Evolutionary conservation across 2,888 invertebrate species (phyloP).

Genomic region (Odontothrips loti): DNA sequence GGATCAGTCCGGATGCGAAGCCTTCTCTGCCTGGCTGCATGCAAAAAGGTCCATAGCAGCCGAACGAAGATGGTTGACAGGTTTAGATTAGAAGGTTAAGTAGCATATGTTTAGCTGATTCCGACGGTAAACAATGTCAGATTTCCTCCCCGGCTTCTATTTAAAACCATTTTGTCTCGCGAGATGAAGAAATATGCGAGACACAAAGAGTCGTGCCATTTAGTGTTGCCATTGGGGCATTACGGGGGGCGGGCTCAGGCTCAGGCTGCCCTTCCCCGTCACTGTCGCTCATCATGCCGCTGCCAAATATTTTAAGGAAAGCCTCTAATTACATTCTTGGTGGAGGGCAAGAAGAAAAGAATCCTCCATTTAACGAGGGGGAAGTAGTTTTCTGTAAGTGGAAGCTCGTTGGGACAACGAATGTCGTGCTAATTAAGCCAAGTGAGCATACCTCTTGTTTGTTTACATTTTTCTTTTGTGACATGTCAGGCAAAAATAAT

Average conservation of each 20-base stretch:
- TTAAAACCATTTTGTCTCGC: neutral
- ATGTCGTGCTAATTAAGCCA: too few relatives aligned
- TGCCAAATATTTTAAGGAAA: conserved; percentile 69
- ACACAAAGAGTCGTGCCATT: neutral
- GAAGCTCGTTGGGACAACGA: neutral
- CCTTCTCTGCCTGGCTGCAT: neutral
- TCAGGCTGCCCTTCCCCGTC: neutral
- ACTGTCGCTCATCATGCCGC: conserved; percentile 58
- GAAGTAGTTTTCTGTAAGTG: conserved; percentile 70
- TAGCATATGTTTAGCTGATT: conserved; percentile 4
- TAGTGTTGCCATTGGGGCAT: neutral
- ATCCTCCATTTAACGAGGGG: conserved; percentile 66
- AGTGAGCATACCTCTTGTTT: neutral
- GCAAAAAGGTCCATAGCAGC: neutral
- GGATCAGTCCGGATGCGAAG: too few relatives aligned
- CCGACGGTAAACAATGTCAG: neutral
- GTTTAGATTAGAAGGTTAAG: conserved; percentile 14
- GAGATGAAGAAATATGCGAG: neutral
- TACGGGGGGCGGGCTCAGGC: neutral
- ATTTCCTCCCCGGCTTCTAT: neutral
- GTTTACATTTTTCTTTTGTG: conserved; percentile 18
- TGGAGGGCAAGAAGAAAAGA: conserved; percentile 57
- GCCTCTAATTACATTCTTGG: conserved; percentile 77
- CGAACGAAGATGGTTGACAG: neutral
- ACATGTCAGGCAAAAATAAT: conserved; percentile 69